Conservation (phyloP, 2,797 vertebrate genomes). For the Tarsius wallacei region DNA sequence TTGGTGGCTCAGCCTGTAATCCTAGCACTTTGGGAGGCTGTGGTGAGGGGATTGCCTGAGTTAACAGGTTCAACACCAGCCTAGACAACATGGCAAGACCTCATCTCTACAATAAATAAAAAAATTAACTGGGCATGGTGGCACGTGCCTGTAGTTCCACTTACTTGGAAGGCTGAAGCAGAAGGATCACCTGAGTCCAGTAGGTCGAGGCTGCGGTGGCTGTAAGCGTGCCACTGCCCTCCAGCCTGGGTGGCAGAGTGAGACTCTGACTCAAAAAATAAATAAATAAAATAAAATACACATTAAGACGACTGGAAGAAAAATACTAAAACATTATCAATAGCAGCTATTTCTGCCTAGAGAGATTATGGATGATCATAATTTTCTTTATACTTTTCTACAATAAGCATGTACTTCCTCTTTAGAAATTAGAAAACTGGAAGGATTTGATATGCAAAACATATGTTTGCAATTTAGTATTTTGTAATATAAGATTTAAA, state of each 20-base stretch:
- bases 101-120: neutral
- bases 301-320: neutral
- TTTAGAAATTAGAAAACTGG: constrained; percentile 53
- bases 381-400: constrained; percentile 54
- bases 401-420: neutral
- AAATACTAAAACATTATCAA: constrained; percentile 35
- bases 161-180: neutral
- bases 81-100: neutral
- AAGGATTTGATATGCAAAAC: neutral
- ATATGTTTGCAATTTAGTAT: constrained; percentile 1
- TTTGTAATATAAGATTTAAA: constrained; percentile 60
- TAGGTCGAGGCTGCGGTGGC: neutral
- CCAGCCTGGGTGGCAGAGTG: neutral
- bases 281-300: neutral
- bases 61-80: neutral
- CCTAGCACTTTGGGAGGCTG: neutral
- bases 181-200: neutral
- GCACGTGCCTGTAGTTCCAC: neutral
- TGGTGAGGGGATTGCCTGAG: neutral
- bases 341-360: constrained; percentile 23
- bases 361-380: neutral
- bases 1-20: neutral
- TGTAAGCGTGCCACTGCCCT: neutral
- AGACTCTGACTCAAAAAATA: neutral
- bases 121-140: neutral